Evolutionary conservation across 2,888 invertebrate species (phyloP), one percentile per base, ranked within the genome.

Genomic region (Clepsis dumicolana): DNA sequence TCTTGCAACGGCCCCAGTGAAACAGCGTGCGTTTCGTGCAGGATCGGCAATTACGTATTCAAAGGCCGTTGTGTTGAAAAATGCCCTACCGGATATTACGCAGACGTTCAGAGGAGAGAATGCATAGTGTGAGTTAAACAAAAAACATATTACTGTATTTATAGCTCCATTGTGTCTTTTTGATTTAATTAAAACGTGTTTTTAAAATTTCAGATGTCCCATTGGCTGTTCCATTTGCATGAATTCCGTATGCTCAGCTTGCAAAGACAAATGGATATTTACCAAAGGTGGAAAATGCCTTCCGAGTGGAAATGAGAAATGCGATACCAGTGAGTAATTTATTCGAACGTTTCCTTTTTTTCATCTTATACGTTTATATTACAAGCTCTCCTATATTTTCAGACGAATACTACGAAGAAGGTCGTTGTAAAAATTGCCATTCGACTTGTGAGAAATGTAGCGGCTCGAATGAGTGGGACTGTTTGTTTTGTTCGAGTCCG

Each of bases 361-460:
- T 74, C 70, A 57, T 70, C 70, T 71, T 72, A 67, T 71, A 69
- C 73, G 29, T 48, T 63, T 66, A 44, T 64, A 52, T 70, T 71
- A 74, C 65, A 66, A 76, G 71, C 71, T 50, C 61, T 72, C 76
- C 70, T 82, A 83, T 84, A 77, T 81, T 91, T 90, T 68, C 89
- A 96, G 96, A 94, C 77, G 96, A 97, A 88, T 97, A 96, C 88
- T 95, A 94, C 78, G 96, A 96, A 78, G 95, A 95, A 74, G 96
- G 95, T 68, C 95, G 95, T 68, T 98, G 98, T 90, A 96, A 96
- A 85, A 95, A 96, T 65, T 98, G 98, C 84, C 97, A 98, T 87
- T 95, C 96, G 53, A 96, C 97, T 60, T 98, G 98, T 84, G 96
- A 96, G 81, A 96, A 96, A 75, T 98, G 98, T 91, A 96, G 96